phyloP scores from a whole-genome alignment of 2,113 vertebrate species.

The Rousettus leschenaultii region DNA sequence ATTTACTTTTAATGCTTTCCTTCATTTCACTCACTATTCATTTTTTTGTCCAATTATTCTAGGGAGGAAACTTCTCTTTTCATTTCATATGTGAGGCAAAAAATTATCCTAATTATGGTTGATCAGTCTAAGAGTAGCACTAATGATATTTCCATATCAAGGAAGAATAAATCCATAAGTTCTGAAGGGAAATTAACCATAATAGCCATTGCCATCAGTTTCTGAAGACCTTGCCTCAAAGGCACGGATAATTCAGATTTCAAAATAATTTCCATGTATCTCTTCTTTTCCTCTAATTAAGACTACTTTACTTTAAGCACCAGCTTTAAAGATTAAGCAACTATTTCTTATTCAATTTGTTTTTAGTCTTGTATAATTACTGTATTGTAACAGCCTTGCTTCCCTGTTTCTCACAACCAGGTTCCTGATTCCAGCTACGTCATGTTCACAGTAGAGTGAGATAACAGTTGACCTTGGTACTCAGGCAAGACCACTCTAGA shows the following conservation, averaged over 20 bases:
- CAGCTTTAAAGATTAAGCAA: constrained; percentile 49
- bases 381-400: not conserved
- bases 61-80: not conserved
- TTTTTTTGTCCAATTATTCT: constrained; percentile 2
- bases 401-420: not conserved
- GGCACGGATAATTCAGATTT: constrained; percentile 41
- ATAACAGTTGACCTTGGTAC: not conserved
- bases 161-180: constrained; percentile 45
- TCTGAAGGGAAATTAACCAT: constrained; percentile 55
- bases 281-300: constrained; percentile 45
- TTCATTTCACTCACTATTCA: not conserved
- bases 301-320: constrained; percentile 31
- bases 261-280: constrained; percentile 28
- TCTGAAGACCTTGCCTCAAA: constrained; percentile 42
- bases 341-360: constrained; percentile 28
- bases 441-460: not conserved
- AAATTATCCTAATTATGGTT: constrained; percentile 49
- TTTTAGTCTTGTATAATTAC: constrained; percentile 32
- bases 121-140: not conserved
- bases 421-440: not conserved
- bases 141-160: constrained; percentile 65
- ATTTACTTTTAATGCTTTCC: constrained; percentile 15
- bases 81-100: constrained; percentile 44
- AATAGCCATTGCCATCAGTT: constrained; percentile 3
- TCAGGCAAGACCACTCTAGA: not conserved